Evolutionary conservation across 35 echinoderm and acorn worm genomes (phyloP), one percentile per base, ranked within the genome.

Genomic region (Amphiura filiformis): DNA sequence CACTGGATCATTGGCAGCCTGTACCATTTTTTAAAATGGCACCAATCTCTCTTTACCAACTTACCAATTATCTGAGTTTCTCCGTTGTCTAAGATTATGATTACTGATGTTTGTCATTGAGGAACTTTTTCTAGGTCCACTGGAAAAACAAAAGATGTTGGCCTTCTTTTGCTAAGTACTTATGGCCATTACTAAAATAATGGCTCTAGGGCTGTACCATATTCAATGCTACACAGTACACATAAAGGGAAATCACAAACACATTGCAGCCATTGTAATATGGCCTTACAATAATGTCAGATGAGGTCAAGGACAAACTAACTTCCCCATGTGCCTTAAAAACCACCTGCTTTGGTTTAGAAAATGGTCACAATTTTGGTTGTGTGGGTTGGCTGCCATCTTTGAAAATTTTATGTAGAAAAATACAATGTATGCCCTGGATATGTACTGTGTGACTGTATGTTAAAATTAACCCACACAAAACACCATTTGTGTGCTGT

Each of bases 101-200:
- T 70, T 85, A 61, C 44, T 56, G 47, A 85, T 85, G 83, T 85
- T 85, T 65, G 83, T 85, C 83, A 85, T 85, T 14, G 83, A 85
- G 56, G 83, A 13, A 70, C 83, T 85, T 85, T 85, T 85, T 85
- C 83, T 85, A 85, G 83, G 83, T 15, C 47, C 56, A 85, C 83
- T 85, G 83, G 39, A 61, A 85, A 81, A 85, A 85, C 33, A 85
- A 61, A 37, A 64, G 83, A 85, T 70, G 61, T 70, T 70, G 9
- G 28, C 61, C 61, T 70, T 23, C 61, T 26, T 70, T 23, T 70
- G 44, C 61, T 70, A 70, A 70, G 61, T 70, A 70, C 61, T 70
- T 70, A 70, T 52, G 28, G 11, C 61, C 61, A 47, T 47, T n/a
- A n/a, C n/a, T n/a, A 47, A 9, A 4, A 47, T 47, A 9, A 47